Evolutionary conservation across 2,888 invertebrate genomes (phyloP), one percentile per base, ranked within the genome.

Genomic region (Augiades crinisus): DNA sequence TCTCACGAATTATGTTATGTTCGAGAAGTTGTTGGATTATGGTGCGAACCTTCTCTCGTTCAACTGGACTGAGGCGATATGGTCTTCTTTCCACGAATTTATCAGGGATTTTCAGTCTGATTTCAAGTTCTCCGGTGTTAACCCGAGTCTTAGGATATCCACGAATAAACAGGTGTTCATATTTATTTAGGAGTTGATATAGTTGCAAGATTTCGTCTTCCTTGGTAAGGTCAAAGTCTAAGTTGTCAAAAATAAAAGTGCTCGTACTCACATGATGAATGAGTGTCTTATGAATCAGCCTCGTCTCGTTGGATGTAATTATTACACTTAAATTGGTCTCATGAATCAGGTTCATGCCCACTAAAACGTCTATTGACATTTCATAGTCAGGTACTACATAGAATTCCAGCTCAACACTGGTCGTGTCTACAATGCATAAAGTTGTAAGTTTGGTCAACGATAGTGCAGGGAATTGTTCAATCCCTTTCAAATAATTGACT

Each of bases 1-100:
- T 55, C n/a, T 52, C 55, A 7, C 54, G 40, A 7, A 54, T 36
- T 2, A 54, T 46, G 24, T 22, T 27, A 7, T 44, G 22, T 17
- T 31, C n/a, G 2, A 19, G 5, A 1, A 44, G 8, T 1, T 44
- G 31, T 12, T 30, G 5, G 5, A 33, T 44, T n/a, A 44, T 41
- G 1, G 38, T 47, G 5, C 43, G 31, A 37, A 57, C 53, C 7
- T 41, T 19, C 14, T 44, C 27, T 4, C 49, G 14, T 36, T 57
- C 57, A 0, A 43, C 27, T 2, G 53, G 37, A 21, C 46, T 47
- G 0, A 56, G 19, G 1, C 53, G 41, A 34, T 56, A 56, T 1
- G 56, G 56, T 7, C 53, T 41, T 5, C 57, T 41, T 8, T 55
- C 34, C 5, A 57, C 57, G 10, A n/a, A 41, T 36, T 43, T 50